Conservation (phyloP, 2,888 invertebrate genomes). For the Cheilosia variabilis region DNA sequence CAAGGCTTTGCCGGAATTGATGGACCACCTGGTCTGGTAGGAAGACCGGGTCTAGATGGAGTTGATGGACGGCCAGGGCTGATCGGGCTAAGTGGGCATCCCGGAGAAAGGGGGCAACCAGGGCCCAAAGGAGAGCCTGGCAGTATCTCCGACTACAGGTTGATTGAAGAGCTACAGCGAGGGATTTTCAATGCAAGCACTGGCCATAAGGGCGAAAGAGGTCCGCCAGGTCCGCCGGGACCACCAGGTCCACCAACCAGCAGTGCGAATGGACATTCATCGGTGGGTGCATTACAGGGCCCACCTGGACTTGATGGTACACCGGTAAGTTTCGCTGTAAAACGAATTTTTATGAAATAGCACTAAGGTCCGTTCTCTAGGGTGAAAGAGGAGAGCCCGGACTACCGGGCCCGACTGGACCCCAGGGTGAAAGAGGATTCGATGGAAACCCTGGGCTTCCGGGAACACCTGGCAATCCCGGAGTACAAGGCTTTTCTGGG, state of each 20-base stretch:
- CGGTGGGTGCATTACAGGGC: constrained; percentile 12
- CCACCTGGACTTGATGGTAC: constrained; percentile 27
- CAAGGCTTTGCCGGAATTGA: constrained; percentile 25
- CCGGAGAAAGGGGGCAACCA: constrained; percentile 83
- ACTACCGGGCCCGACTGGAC: constrained; percentile 78
- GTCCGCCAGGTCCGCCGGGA: constrained; percentile 78
- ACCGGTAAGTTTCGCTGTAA: constrained; percentile 30
- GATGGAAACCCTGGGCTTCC: constrained; percentile 84
- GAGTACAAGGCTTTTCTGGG: constrained; percentile 78
- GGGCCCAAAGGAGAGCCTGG: constrained; percentile 85
- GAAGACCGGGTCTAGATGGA: constrained; percentile 85
- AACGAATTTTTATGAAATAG: neutral
- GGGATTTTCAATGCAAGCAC: constrained; percentile 35
- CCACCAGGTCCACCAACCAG: constrained; percentile 78
- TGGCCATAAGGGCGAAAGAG: constrained; percentile 72
- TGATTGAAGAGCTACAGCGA: constrained; percentile 74
- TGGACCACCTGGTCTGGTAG: constrained; percentile 83
- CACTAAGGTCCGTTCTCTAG: neutral
- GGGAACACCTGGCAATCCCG: constrained; percentile 82
- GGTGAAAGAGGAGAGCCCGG: constrained; percentile 78
- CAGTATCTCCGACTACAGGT: constrained; percentile 78
- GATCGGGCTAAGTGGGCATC: constrained; percentile 85
- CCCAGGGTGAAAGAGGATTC: constrained; percentile 83
- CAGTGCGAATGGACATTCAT: constrained; percentile 25
- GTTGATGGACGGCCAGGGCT: constrained; percentile 58